These are phyloP conservation scores for Urosaurus nigricauda DNA, from an alignment of 2,797 vertebrate genomes.

Conservation along the genomic window DNA sequence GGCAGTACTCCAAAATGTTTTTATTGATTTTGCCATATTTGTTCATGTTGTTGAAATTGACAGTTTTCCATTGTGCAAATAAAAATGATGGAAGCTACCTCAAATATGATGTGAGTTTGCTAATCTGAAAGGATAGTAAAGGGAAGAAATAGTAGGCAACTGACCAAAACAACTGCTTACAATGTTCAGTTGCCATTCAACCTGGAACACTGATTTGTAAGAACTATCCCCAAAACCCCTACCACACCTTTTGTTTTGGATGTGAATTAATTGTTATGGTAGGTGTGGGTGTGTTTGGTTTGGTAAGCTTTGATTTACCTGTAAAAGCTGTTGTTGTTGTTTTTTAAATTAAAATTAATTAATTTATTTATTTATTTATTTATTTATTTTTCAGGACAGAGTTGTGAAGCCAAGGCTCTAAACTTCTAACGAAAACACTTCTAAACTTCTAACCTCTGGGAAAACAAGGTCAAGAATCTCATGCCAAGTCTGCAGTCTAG, in stretches of 20 bases:
- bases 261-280: not conserved
- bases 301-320: not conserved
- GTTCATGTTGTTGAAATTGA: not conserved
- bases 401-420: not conserved
- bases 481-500: not conserved
- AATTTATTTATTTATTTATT: no score
- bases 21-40: conserved; percentile 22
- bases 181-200: not conserved
- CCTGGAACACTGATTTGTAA: not conserved
- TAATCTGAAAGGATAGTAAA: not conserved
- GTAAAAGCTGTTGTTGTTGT: not conserved
- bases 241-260: not conserved
- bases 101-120: not conserved
- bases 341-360: no score
- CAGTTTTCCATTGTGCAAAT: not conserved
- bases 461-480: not conserved
- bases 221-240: not conserved
- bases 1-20: conserved; percentile 9
- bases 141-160: not conserved
- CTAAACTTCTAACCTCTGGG: not conserved
- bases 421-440: not conserved
- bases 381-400: not conserved
- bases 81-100: not conserved
- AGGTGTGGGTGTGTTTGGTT: not conserved
- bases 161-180: not conserved